Conservation (phyloP, 92 coral and sea anemone species). For the Porites divaricata region DNA sequence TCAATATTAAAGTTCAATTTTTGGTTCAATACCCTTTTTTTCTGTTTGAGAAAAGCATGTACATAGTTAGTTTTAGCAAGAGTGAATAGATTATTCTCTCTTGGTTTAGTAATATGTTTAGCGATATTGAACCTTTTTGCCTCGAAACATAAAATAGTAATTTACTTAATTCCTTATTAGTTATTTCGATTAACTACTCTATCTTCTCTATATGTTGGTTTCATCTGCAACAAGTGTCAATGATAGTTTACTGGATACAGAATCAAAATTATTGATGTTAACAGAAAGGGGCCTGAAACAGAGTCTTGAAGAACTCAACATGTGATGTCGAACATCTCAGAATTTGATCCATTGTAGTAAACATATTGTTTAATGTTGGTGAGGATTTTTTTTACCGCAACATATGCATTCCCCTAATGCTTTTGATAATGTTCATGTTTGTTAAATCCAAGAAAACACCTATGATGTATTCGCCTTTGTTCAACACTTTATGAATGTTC, state of each 20-base stretch:
- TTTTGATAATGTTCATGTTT: neutral
- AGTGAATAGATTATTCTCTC: neutral
- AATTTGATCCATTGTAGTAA: neutral
- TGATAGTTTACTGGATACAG: neutral
- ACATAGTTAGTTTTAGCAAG: neutral
- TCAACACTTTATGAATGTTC: neutral
- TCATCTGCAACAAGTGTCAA: neutral
- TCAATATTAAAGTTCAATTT: neutral
- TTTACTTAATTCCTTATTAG: neutral
- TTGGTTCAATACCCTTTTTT: neutral
- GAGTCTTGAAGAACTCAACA: neutral
- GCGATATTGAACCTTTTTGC: neutral
- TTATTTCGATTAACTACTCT: neutral
- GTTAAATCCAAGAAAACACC: too few relatives aligned
- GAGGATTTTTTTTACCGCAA: neutral
- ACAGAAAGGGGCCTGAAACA: neutral
- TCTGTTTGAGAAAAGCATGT: conserved; percentile 5
- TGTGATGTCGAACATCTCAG: neutral
- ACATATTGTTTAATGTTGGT: neutral
- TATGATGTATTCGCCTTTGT: too few relatives aligned
- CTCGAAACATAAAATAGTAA: neutral
- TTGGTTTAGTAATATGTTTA: too few relatives aligned
- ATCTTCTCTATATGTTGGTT: neutral
- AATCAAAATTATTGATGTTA: neutral
- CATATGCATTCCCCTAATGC: neutral